Evolutionary conservation across 1,140 invertebrate genomes (phyloP), one percentile per base, ranked within the genome.

Genomic region (Lordiphosa collinella): DNA sequence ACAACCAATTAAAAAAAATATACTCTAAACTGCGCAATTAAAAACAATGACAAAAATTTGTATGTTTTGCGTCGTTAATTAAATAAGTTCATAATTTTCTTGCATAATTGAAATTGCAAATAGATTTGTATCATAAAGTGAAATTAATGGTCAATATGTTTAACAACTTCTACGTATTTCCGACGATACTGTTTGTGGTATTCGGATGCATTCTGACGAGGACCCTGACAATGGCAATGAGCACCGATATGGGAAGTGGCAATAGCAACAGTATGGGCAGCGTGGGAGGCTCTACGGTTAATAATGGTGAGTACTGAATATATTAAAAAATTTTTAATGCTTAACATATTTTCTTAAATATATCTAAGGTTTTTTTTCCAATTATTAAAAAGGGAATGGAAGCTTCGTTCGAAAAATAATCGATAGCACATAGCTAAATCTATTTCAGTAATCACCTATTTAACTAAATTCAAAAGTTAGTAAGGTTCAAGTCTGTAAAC

Each of bases 261-360:
- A 73, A 76, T 31, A 56, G 56, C 11, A 61, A 41, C 25, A 36
- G 37, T 7, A 47, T 59, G 41, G 41, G 41, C 25, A 63, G 36
- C 31, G 58, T 55, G 4, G 73, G 73, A 2, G 73, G 67, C 12
- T 67, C 73, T 9, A 63, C 73, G 7, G 61, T 66, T 2, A 76
- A 78, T 41, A 78, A 78, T 43, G 73, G 73, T 78, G 12, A 78
- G 73, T 61, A 18, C 8, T 4, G 8, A n/a, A 5, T 5, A 0
- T 14, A 34, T 41, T 10, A 10, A 14, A 14, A 6, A 31, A 1
- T 5, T 18, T 31, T 13, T 14, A 38, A 36, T n/a, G n/a, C n/a
- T n/a, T n/a, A n/a, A n/a, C n/a, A n/a, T n/a, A n/a, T n/a, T n/a
- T n/a, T n/a, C n/a, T n/a, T n/a, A n/a, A n/a, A n/a, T n/a, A n/a